Percentiles rank a stretch among this genome's conserved stretches.
These are phyloP conservation scores for Campylomormyrus tamandua DNA, from an alignment of 2,113 vertebrate species.

Conservation along the genomic window DNA sequence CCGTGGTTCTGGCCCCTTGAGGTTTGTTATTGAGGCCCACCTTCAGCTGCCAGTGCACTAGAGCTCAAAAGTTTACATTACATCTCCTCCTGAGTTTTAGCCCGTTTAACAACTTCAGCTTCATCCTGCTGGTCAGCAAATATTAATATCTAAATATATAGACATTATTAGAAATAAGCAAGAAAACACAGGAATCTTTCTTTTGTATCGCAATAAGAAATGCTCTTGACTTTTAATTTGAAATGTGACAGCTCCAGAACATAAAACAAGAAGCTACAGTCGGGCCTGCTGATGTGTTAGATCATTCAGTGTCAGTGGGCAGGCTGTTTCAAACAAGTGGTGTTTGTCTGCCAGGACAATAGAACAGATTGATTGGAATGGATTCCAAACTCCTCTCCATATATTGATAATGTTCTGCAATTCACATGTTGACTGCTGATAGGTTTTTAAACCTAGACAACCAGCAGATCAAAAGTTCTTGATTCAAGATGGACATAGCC, in stretches of 20 bases:
- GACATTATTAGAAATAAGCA: neutral
- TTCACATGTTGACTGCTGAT: neutral
- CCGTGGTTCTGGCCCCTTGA: neutral
- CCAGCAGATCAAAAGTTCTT: neutral
- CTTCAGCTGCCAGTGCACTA: neutral
- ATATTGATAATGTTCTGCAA: neutral
- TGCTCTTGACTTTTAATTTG: neutral
- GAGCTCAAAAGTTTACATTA: neutral
- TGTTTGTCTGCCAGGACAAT: neutral
- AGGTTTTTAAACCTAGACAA: neutral
- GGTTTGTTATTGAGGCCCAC: neutral
- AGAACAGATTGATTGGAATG: neutral
- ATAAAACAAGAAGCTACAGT: neutral
- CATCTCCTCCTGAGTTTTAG: neutral
- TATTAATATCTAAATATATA: neutral
- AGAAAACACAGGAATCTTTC: neutral
- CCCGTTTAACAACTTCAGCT: neutral
- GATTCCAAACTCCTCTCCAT: neutral
- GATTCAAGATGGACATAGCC: neutral
- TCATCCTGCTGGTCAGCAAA: neutral
- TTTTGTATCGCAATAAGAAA: neutral
- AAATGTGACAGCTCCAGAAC: neutral
- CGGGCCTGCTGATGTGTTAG: neutral
- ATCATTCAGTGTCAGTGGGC: neutral
- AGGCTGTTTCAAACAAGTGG: neutral